phyloP scores from a whole-genome alignment of 1,140 invertebrate species.

The Lanistes nyassanus region DNA sequence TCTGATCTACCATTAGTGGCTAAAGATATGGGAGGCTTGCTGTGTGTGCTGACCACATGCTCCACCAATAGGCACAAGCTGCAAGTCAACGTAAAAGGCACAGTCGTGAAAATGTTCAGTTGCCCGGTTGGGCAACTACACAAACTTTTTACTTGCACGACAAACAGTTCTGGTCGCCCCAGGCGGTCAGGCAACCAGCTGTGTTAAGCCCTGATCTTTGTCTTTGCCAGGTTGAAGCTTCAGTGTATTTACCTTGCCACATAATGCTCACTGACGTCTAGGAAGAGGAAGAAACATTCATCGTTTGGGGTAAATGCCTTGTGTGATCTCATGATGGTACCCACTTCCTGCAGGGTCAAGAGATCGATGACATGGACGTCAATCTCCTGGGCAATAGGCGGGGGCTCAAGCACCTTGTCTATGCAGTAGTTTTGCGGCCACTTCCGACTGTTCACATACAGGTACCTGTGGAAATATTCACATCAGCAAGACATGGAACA shows the following conservation, averaged over 20 bases:
- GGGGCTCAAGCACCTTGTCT: slow-evolving; percentile 82
- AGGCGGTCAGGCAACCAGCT: too few species aligned
- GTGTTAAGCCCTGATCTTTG: neutral
- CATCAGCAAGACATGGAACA: too few species aligned
- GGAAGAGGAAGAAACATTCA: slow-evolving; percentile 90
- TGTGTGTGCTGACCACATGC: too few species aligned
- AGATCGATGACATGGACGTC: slow-evolving; percentile 91
- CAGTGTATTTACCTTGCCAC: slow-evolving; percentile 79
- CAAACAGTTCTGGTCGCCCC: too few species aligned
- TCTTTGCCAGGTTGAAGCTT: neutral
- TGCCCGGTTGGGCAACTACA: too few species aligned
- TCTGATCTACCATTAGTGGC: too few species aligned
- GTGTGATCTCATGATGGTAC: slow-evolving; percentile 84
- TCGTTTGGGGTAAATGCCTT: slow-evolving; percentile 88
- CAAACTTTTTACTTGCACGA: too few species aligned
- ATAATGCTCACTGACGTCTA: slow-evolving; percentile 86
- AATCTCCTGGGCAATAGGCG: slow-evolving; percentile 90
- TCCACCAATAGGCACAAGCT: too few species aligned
- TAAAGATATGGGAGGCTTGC: too few species aligned
- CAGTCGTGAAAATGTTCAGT: too few species aligned
- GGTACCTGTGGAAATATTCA: slow-evolving; percentile 71
- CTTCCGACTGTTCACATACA: slow-evolving; percentile 88
- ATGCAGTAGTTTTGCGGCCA: slow-evolving; percentile 86
- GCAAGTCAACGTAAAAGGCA: too few species aligned
- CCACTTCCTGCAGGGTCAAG: slow-evolving; percentile 79